These are phyloP conservation scores for Zaprionus davidi DNA, from an alignment of 1,140 invertebrate species.

Conservation along the genomic window DNA sequence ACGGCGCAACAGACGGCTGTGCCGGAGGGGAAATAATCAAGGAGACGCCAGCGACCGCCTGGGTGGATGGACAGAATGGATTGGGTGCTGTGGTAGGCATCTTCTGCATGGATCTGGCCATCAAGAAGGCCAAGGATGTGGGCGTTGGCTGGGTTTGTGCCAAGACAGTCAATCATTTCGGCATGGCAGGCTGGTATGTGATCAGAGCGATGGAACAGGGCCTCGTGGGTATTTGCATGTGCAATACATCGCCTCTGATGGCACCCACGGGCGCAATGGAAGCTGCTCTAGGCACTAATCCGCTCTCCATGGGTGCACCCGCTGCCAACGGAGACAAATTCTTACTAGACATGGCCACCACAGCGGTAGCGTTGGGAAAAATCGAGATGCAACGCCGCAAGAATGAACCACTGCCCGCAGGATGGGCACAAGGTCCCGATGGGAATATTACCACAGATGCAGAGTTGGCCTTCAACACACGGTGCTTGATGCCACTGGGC, in stretches of 20 bases:
- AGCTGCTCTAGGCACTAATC: constrained; percentile 95
- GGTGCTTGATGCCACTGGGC: constrained; percentile 92
- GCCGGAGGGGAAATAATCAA: constrained; percentile 88
- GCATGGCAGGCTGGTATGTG: constrained; percentile 94
- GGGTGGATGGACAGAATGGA: constrained; percentile 93
- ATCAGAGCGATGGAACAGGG: constrained; percentile 90
- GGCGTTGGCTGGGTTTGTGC: constrained; percentile 95
- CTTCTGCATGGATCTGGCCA: constrained; percentile 95
- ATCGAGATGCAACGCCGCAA: constrained; percentile 92
- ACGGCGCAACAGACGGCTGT: constrained; percentile 85
- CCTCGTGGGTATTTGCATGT: constrained; percentile 95
- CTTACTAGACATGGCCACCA: constrained; percentile 97
- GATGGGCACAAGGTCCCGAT: constrained; percentile 92
- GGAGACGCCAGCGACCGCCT: constrained; percentile 91
- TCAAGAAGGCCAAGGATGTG: constrained; percentile 92
- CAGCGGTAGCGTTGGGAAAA: constrained; percentile 89
- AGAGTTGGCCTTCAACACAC: constrained; percentile 87
- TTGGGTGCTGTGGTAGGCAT: constrained; percentile 95
- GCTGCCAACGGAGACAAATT: constrained; percentile 88
- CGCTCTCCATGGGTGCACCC: constrained; percentile 92
- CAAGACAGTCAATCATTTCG: constrained; percentile 86
- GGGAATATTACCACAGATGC: constrained; percentile 89
- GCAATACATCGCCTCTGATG: constrained; percentile 96
- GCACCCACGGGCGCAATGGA: constrained; percentile 93
- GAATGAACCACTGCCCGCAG: constrained; percentile 89